A percentile compares a stretch with the other conserved stretches of the same genome.
Evolutionary conservation across 2,113 vertebrate genomes (phyloP).

Genomic region (Uropsilus gracilis): DNA sequence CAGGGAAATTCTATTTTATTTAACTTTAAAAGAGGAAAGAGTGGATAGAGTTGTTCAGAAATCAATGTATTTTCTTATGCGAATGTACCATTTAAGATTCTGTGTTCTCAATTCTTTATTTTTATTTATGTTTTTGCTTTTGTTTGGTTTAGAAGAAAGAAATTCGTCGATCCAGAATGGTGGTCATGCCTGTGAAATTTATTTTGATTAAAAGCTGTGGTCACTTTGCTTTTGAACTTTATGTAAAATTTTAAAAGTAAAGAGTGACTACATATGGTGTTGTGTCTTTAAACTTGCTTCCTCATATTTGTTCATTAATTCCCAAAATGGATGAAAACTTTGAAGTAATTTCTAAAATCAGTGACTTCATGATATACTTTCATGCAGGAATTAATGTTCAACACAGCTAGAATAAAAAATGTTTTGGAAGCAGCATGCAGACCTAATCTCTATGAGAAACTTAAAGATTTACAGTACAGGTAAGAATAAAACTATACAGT

Average conservation of each 20-base stretch:
- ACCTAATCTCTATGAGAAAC: constrained; percentile 84
- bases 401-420: constrained; percentile 87
- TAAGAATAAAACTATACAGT: constrained; percentile 66
- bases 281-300: neutral
- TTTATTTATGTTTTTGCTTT: neutral
- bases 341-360: neutral
- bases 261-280: neutral
- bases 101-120: neutral
- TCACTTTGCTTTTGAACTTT: constrained; percentile 16
- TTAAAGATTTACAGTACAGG: constrained; percentile 89
- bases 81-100: neutral
- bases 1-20: neutral
- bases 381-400: constrained; percentile 86
- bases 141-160: neutral
- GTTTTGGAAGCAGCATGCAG: constrained; percentile 89
- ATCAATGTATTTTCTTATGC: neutral
- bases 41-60: neutral
- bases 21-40: neutral
- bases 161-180: neutral
- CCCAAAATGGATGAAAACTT: neutral
- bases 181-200: neutral
- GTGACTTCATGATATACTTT: constrained; percentile 33
- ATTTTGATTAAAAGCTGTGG: neutral
- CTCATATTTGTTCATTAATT: neutral
- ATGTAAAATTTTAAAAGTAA: neutral